Evolutionary conservation across 2,888 invertebrate species (phyloP).

Genomic region (Lycophotia porphyrea): DNA sequence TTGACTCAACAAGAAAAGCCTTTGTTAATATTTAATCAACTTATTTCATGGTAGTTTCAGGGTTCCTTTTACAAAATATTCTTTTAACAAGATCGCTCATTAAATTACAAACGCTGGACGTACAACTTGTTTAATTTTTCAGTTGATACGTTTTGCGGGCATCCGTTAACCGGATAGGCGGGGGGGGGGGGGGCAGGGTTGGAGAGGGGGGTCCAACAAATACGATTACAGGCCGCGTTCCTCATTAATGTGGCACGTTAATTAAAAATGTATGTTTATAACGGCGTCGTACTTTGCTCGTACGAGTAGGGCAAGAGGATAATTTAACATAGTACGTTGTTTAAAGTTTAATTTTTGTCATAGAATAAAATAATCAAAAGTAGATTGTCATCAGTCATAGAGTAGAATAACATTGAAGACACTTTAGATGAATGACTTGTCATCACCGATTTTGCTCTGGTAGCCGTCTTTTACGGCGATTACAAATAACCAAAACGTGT

Average conservation of each 20-base stretch:
- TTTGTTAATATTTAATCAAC: constrained; percentile 21
- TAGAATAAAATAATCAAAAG: too few species aligned
- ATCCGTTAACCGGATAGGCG: constrained; percentile 59
- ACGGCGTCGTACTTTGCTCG: constrained; percentile 23
- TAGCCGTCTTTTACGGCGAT: too few species aligned
- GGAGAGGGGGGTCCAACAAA: constrained; percentile 49
- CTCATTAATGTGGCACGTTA: constrained; percentile 57
- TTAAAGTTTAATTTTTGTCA: background rate
- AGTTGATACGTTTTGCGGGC: constrained; percentile 57
- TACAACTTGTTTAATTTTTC: constrained; percentile 55
- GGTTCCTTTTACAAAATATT: constrained; percentile 10
- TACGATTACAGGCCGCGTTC: constrained; percentile 59
- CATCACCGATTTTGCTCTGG: too few species aligned
- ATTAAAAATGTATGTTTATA: constrained; percentile 62
- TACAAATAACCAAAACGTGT: too few species aligned
- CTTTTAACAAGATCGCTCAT: constrained; percentile 23
- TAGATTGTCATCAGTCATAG: too few species aligned
- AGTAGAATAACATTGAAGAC: too few species aligned
- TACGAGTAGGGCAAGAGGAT: constrained; percentile 1
- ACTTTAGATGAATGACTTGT: too few species aligned
- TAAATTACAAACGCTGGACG: constrained; percentile 38
- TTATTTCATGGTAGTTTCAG: constrained; percentile 16
- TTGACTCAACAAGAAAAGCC: background rate
- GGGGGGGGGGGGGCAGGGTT: background rate
- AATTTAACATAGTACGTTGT: background rate